phyloP scores from a whole-genome alignment of 2,888 invertebrate genomes.

The Cheilosia scutellata region DNA sequence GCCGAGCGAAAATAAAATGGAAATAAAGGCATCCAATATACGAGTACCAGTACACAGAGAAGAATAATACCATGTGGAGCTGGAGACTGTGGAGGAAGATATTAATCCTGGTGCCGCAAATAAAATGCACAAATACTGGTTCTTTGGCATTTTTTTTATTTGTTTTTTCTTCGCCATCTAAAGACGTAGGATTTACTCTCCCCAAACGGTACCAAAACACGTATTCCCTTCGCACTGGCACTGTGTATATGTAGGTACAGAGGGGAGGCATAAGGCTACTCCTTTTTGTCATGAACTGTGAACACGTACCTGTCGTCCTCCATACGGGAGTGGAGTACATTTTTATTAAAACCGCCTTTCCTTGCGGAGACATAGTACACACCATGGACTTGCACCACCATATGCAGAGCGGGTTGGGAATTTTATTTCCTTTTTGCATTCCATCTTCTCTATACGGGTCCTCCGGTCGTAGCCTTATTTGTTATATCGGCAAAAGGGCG shows the following conservation, averaged over 20 bases:
- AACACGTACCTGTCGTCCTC: constrained; percentile 74
- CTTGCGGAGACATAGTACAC: constrained; percentile 13
- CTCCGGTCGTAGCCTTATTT: constrained; percentile 14
- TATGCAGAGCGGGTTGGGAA: neutral
- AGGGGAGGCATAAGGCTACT: constrained; percentile 21
- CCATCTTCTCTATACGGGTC: neutral
- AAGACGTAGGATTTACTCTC: constrained; percentile 41
- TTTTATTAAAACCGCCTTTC: constrained; percentile 65
- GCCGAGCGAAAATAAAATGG: constrained; percentile 40
- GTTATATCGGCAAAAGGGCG: constrained; percentile 23
- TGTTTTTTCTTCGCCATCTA: neutral
- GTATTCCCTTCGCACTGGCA: constrained; percentile 37
- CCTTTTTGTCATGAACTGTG: constrained; percentile 50
- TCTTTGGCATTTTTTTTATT: constrained; percentile 51
- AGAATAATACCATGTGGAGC: constrained; percentile 22
- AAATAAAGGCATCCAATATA: constrained; percentile 38
- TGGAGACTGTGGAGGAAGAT: constrained; percentile 49
- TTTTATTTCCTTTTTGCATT: constrained; percentile 57
- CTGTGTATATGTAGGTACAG: neutral
- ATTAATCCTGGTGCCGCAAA: constrained; percentile 65
- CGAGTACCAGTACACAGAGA: neutral
- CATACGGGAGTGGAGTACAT: constrained; percentile 55
- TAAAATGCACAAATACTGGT: constrained; percentile 72
- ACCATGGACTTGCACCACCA: constrained; percentile 11
- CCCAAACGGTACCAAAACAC: constrained; percentile 39